Evolutionary conservation across 2,113 vertebrate genomes (phyloP).

Genomic region (Nansenia antarctica): DNA sequence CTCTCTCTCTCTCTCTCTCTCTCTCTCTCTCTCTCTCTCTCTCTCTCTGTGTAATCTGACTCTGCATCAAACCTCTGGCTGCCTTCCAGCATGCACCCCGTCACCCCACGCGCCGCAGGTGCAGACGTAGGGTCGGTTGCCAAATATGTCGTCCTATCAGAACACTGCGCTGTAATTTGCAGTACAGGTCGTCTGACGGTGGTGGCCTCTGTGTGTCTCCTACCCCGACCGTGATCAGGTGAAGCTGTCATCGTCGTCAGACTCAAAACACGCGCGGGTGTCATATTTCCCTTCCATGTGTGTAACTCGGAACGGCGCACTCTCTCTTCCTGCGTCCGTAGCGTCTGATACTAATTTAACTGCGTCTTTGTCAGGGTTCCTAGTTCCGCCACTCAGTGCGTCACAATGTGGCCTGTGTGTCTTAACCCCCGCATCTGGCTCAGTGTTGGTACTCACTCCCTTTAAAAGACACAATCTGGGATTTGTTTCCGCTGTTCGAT

Average conservation of each 20-base stretch:
- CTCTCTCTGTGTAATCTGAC: conserved; percentile 57
- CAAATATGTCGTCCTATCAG: neutral
- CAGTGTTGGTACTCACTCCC: neutral
- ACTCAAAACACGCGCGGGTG: conserved; percentile 22
- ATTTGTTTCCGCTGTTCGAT: too few species aligned
- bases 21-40: conserved; percentile 9
- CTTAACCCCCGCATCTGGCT: neutral
- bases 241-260: conserved; percentile 19
- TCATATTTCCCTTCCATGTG: conserved; percentile 47
- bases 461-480: too few species aligned
- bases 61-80: conserved; percentile 49
- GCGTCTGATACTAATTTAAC: neutral
- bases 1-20: conserved; percentile 8
- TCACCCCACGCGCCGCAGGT: conserved; percentile 52
- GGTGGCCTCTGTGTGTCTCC: neutral
- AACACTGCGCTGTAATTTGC: neutral
- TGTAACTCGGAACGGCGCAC: conserved; percentile 32
- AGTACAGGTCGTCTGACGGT: neutral
- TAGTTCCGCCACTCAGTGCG: neutral
- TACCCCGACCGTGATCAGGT: conserved; percentile 3
- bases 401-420: neutral
- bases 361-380: neutral
- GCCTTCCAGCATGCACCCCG: conserved; percentile 48
- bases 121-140: neutral
- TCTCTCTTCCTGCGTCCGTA: neutral